Percentiles rank a stretch among this genome's conserved stretches.
Conservation (phyloP, 2,113 vertebrate genomes). For the Pteruthius melanotis region DNA sequence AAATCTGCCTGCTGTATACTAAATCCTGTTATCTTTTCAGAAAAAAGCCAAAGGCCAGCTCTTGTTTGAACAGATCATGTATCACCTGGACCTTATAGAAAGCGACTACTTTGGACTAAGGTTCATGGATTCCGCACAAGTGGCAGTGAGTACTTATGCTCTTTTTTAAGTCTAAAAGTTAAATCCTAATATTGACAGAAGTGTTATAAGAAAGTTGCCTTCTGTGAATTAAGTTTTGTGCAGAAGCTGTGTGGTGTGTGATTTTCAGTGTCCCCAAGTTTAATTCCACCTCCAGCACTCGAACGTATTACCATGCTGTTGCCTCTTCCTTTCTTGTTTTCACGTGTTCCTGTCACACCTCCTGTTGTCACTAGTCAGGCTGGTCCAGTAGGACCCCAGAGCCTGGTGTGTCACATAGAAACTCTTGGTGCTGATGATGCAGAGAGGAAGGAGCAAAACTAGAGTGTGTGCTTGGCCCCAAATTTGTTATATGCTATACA, state of each 20-base stretch:
- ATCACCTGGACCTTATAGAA: conserved; percentile 96
- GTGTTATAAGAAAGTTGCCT: neutral
- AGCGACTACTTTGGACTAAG: conserved; percentile 96
- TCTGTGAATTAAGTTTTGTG: neutral
- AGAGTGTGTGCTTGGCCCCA: neutral
- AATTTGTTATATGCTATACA: neutral
- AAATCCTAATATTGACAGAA: neutral
- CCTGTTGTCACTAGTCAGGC: neutral
- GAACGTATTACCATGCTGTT: neutral
- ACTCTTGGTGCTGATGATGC: neutral
- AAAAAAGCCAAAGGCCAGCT: conserved; percentile 99
- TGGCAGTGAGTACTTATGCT: conserved; percentile 82
- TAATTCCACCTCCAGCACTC: neutral
- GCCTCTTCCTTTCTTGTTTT: neutral
- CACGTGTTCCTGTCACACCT: neutral
- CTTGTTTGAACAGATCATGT: conserved; percentile 98
- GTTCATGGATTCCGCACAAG: conserved; percentile 99
- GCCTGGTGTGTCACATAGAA: rapidly evolving
- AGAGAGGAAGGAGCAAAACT: neutral
- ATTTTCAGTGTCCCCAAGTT: neutral
- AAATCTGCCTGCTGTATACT: neutral
- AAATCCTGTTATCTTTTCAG: conserved; percentile 73
- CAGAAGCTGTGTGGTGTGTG: neutral
- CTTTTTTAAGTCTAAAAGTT: neutral
- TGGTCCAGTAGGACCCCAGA: neutral